Conservation (phyloP, 2,888 invertebrate species). For the Tachina fera region DNA sequence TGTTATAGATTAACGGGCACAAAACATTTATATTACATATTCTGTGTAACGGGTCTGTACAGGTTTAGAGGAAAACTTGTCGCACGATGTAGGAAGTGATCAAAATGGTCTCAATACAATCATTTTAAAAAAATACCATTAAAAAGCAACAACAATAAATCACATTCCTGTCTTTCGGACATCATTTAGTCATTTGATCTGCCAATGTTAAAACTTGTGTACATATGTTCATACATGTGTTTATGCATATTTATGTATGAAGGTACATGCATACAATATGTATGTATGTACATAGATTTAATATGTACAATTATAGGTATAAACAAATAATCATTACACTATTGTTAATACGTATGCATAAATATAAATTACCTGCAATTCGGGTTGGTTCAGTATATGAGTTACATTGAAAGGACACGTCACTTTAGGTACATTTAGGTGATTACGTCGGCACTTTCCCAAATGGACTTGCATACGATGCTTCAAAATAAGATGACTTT, state of each 20-base stretch:
- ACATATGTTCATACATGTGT: neutral
- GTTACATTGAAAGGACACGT: slow-evolving; percentile 73
- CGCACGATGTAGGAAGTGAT: too few relatives aligned
- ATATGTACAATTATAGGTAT: neutral
- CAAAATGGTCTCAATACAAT: too few relatives aligned
- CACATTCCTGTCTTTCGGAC: too few relatives aligned
- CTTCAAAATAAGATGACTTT: slow-evolving; percentile 76
- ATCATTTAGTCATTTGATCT: too few relatives aligned
- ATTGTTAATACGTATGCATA: neutral
- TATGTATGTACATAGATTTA: neutral
- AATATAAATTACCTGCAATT: slow-evolving; percentile 64
- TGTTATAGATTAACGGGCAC: too few relatives aligned
- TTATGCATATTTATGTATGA: neutral
- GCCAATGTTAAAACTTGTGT: neutral
- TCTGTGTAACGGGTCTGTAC: too few relatives aligned
- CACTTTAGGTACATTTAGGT: slow-evolving; percentile 52
- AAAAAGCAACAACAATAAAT: too few relatives aligned
- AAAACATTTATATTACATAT: too few relatives aligned
- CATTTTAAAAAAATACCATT: too few relatives aligned
- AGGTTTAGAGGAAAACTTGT: too few relatives aligned
- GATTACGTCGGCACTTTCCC: slow-evolving; percentile 62
- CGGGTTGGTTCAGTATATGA: slow-evolving; percentile 68
- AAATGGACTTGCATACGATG: slow-evolving; percentile 71
- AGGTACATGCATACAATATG: neutral
- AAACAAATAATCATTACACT: neutral